These are phyloP conservation scores for Heliothis subflexa DNA, from an alignment of 1,140 invertebrate genomes.

Conservation along the genomic window DNA sequence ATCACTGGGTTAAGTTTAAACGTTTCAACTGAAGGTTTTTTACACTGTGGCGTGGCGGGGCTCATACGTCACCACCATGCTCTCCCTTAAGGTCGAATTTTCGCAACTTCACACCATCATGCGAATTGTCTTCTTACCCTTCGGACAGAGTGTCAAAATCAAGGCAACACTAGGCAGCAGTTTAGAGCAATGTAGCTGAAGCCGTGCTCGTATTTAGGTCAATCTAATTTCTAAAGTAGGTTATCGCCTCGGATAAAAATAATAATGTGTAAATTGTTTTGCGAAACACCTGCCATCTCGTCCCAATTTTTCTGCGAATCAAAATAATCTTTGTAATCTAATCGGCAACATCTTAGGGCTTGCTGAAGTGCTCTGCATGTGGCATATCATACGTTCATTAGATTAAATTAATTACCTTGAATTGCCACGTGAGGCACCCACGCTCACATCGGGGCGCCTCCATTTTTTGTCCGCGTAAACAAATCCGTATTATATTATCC, in stretches of 20 bases:
- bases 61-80: constrained; percentile 34
- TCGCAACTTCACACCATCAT: constrained; percentile 41
- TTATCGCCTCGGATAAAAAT: constrained; percentile 41
- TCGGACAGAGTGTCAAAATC: constrained; percentile 26
- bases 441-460: constrained; percentile 19
- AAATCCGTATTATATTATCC: constrained; percentile 30
- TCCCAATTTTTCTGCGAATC: not conserved
- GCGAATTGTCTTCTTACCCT: constrained; percentile 34
- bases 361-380: not conserved
- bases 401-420: constrained; percentile 34
- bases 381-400: constrained; percentile 12
- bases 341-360: not conserved
- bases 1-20: constrained; percentile 86
- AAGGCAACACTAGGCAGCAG: constrained; percentile 5
- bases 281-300: constrained; percentile 15
- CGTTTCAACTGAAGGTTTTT: constrained; percentile 49
- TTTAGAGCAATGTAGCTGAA: not conserved
- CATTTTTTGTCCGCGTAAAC: constrained; percentile 34
- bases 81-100: constrained; percentile 29
- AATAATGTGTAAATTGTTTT: constrained; percentile 25
- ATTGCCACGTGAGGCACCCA: constrained; percentile 34
- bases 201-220: not conserved
- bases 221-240: constrained; percentile 36
- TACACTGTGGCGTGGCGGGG: constrained; percentile 14
- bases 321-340: too few species aligned